These are phyloP conservation scores for Hypomecis atomaria DNA, from an alignment of 2,888 invertebrate genomes.

Conservation along the genomic window DNA sequence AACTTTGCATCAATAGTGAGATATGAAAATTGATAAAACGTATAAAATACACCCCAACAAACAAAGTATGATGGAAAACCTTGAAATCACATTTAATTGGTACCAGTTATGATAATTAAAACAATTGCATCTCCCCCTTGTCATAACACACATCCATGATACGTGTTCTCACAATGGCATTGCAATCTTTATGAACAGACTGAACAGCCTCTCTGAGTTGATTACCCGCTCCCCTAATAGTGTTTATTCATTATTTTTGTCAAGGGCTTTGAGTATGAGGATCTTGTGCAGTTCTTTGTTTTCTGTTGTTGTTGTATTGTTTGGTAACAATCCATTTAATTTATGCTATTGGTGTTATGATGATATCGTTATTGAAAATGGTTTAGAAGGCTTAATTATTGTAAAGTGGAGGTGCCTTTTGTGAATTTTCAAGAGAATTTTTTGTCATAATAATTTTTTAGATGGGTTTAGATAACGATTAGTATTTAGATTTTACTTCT, in stretches of 20 bases:
- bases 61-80: too few relatives aligned
- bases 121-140: constrained; percentile 25
- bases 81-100: constrained; percentile 28
- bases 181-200: constrained; percentile 27
- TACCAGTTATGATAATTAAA: constrained; percentile 31
- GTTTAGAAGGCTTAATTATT: too few relatives aligned
- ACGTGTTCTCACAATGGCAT: constrained; percentile 37
- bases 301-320: constrained; percentile 15
- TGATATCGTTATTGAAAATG: too few relatives aligned
- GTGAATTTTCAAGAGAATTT: too few relatives aligned
- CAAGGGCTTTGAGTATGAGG: constrained; percentile 26
- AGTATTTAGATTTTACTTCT: too few relatives aligned
- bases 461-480: too few relatives aligned
- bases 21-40: too few relatives aligned
- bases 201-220: constrained; percentile 30
- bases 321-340: neutral
- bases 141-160: constrained; percentile 17
- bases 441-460: too few relatives aligned
- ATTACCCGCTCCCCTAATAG: constrained; percentile 21
- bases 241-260: constrained; percentile 32
- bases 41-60: too few relatives aligned
- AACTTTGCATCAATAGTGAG: neutral
- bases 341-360: too few relatives aligned
- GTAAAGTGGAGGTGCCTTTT: too few relatives aligned
- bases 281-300: constrained; percentile 24